A percentile compares a stretch with the other conserved stretches of the same genome.
These are phyloP conservation scores for Oligia latruncula DNA, from an alignment of 2,888 invertebrate genomes.

Conservation along the genomic window DNA sequence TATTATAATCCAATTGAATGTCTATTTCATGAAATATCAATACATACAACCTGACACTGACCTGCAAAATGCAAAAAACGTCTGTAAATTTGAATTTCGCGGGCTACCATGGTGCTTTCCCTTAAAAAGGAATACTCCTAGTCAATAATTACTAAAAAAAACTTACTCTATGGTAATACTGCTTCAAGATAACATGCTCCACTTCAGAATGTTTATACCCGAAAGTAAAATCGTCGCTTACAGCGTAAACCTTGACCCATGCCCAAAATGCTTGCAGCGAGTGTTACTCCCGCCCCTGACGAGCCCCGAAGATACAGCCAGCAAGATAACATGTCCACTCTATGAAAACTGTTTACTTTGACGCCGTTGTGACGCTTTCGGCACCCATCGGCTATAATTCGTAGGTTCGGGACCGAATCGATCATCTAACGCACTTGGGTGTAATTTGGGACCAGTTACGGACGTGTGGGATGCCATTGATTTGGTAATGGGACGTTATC, in stretches of 20 bases:
- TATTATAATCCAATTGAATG: too few species aligned
- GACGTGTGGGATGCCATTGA: slow-evolving; percentile 60
- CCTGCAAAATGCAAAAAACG: too few species aligned
- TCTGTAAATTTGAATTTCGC: too few species aligned
- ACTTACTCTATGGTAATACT: not conserved
- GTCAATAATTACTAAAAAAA: too few species aligned
- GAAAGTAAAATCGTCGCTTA: slow-evolving; percentile 12
- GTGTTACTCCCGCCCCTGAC: slow-evolving; percentile 71
- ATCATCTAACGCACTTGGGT: slow-evolving; percentile 52
- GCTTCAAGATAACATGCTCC: not conserved
- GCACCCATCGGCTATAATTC: slow-evolving; percentile 45
- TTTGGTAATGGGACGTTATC: slow-evolving; percentile 54
- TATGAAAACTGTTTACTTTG: slow-evolving; percentile 70
- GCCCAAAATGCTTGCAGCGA: slow-evolving; percentile 56
- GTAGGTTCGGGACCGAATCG: slow-evolving; percentile 50
- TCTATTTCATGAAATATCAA: too few species aligned
- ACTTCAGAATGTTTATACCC: not conserved
- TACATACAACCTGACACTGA: too few species aligned
- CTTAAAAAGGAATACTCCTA: not conserved
- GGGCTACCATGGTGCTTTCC: too few species aligned
- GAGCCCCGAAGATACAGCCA: slow-evolving; percentile 73
- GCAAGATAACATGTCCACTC: slow-evolving; percentile 72
- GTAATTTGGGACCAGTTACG: slow-evolving; percentile 58
- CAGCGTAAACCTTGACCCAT: slow-evolving; percentile 52
- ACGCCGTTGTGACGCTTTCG: slow-evolving; percentile 66